A percentile compares a stretch with the other conserved stretches of the same genome.
phyloP scores from a whole-genome alignment of 1,140 invertebrate species.

The Drepana arcuata region DNA sequence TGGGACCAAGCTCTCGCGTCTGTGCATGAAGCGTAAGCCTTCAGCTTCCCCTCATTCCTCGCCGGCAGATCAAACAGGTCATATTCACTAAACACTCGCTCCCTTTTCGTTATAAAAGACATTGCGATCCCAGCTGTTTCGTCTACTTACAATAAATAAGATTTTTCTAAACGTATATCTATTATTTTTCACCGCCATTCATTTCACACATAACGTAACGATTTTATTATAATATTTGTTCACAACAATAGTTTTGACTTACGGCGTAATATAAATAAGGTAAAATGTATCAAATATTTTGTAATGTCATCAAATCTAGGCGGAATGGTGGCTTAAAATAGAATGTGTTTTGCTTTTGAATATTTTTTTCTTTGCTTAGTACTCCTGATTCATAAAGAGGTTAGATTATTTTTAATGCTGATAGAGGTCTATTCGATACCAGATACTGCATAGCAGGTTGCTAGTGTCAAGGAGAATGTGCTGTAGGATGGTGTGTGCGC shows the following conservation, averaged over 20 bases:
- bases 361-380: slow-evolving; percentile 17
- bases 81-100: slow-evolving; percentile 57
- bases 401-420: too few species aligned
- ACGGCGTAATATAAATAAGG: slow-evolving; percentile 40
- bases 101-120: slow-evolving; percentile 64
- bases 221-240: slow-evolving; percentile 25
- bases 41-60: slow-evolving; percentile 60
- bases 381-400: too few species aligned
- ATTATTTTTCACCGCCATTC: slow-evolving; percentile 36
- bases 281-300: slow-evolving; percentile 55
- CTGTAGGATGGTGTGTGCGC: slow-evolving; percentile 7
- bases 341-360: slow-evolving; percentile 48
- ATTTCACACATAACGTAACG: slow-evolving; percentile 35
- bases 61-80: slow-evolving; percentile 46
- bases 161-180: slow-evolving; percentile 32
- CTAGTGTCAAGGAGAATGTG: too few species aligned
- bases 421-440: too few species aligned
- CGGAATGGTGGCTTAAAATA: slow-evolving; percentile 34
- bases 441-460: too few species aligned
- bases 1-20: slow-evolving; percentile 63
- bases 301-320: slow-evolving; percentile 50
- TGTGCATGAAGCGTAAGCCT: slow-evolving; percentile 58
- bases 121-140: slow-evolving; percentile 25
- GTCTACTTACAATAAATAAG: slow-evolving; percentile 23
- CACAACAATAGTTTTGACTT: slow-evolving; percentile 25